Evolutionary conservation across 2,113 vertebrate species (phyloP), one percentile per base, ranked within the genome.

Genomic region (Chionis minor): DNA sequence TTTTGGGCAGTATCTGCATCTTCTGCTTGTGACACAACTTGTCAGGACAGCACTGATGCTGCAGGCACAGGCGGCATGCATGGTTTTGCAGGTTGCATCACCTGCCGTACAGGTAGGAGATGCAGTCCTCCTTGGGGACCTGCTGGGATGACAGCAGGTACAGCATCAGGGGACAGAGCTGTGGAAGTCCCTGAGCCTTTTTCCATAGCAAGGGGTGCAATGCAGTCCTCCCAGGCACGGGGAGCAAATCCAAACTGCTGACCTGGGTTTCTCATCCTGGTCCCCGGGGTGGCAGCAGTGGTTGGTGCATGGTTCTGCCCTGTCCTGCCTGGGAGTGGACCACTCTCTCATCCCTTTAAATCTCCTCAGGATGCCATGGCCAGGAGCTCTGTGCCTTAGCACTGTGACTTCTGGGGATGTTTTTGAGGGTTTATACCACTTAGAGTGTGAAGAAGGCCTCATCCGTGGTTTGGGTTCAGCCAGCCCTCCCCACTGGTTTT

Each of bases 401-500:
- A 3, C 18, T 3, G 79, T 3, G 9, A 9, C 7, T 28, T 44
- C 38, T 19, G 40, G 35, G 16, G 12, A 9, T 12, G 32, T 0
- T 28, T 35, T 21, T 3, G 18, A 3, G 44, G 44, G 3, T 59
- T 87, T 22, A 5, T 14, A 13, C 10, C 56, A 1, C 38, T 38
- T 26, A 3, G 24, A 42, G 40, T 67, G 4, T 2, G 3, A 5
- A 4, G 58, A 9, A 62, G n/a, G 28, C 38, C 55, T 66, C 71
- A 14, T 23, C 16, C 1, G 0, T 0, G 0, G 15, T n/a, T 13
- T 10, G 16, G 23, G 17, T 32, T 20, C 74, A n/a, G 16, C 26
- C 59, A 22, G 22, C 9, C 15, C 38, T 32, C 33, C 38, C n/a
- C 62, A 6, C 33, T 3, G 14, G 13, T 62, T 62, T 5, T 19